A percentile compares a stretch with the other conserved stretches of the same genome.
Evolutionary conservation across 2,888 invertebrate species (phyloP).

Genomic region (Philaethria dido): DNA sequence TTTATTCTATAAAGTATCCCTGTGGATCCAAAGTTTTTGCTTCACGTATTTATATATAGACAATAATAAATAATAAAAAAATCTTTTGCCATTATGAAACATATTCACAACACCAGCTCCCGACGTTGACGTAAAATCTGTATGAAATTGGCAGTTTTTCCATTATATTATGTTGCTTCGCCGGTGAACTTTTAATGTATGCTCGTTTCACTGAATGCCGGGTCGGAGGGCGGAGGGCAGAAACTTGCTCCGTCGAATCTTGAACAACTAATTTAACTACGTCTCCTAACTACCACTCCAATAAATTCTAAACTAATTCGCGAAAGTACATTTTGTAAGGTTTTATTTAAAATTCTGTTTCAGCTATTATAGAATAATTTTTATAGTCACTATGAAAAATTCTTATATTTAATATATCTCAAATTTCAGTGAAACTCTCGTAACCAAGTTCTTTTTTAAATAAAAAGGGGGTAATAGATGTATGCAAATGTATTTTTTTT

Average conservation of each 20-base stretch:
- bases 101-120: conserved; percentile 5
- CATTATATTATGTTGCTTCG: conserved; percentile 66
- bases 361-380: too few species aligned
- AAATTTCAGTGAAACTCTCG: too few species aligned
- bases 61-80: neutral
- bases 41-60: too few species aligned
- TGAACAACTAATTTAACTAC: conserved; percentile 81
- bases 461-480: too few species aligned
- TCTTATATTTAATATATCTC: too few species aligned
- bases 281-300: conserved; percentile 75
- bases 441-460: too few species aligned
- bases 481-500: too few species aligned
- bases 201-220: conserved; percentile 68
- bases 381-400: neutral
- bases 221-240: conserved; percentile 46
- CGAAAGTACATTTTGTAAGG: conserved; percentile 32
- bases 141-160: conserved; percentile 45
- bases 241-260: conserved; percentile 79
- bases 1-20: too few species aligned
- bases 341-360: conserved; percentile 13
- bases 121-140: conserved; percentile 11
- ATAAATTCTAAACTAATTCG: conserved; percentile 71
- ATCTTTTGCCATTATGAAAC: neutral
- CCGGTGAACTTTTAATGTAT: conserved; percentile 79
- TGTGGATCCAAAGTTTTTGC: too few species aligned